Evolutionary conservation across 2,888 invertebrate species (phyloP), one percentile per base, ranked within the genome.

Genomic region (Tethea ocularis): DNA sequence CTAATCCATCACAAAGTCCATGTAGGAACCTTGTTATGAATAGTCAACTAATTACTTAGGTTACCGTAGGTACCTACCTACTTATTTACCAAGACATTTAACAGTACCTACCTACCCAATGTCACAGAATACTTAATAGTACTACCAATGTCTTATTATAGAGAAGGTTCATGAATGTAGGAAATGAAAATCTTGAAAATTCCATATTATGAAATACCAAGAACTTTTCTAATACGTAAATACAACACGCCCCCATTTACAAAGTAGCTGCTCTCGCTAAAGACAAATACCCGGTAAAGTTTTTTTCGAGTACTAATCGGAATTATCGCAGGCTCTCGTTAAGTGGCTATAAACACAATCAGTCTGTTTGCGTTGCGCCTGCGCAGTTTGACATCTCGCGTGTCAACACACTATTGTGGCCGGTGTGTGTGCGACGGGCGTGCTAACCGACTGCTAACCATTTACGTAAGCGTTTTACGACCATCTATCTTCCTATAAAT

Each of bases 261-360:
- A 83, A 89, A 86, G 91, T 91, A 91, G 91, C 91, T 84, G 78
- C 83, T 87, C 87, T 90, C 83, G 78, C 84, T 82, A 82, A 83
- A 83, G 80, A 83, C 83, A 89, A 89, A 89, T 72, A 88, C 75
- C 71, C 75, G 74, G 83, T 83, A 77, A 77, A 82, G 79, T 86
- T 90, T 33, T 88, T 91, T 89, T 90, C 86, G 84, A 80, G 82
- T 79, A 86, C 87, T 91, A 89, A 91, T 91, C 89, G 87, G 93
- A 92, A 93, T 89, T 89, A 78, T 92, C 83, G 84, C 92, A 73
- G 84, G 72, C 67, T 78, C 78, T 86, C 79, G 92, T 93, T 93
- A 93, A 93, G 87, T 93, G 91, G 90, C 92, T 87, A 89, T 93
- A 93, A 92, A 93, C 92, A 93, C 91, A 93, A 89, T 91, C 86